Evolutionary conservation across 2,797 vertebrate genomes (phyloP).

Genomic region (Anabacerthia variegaticeps): DNA sequence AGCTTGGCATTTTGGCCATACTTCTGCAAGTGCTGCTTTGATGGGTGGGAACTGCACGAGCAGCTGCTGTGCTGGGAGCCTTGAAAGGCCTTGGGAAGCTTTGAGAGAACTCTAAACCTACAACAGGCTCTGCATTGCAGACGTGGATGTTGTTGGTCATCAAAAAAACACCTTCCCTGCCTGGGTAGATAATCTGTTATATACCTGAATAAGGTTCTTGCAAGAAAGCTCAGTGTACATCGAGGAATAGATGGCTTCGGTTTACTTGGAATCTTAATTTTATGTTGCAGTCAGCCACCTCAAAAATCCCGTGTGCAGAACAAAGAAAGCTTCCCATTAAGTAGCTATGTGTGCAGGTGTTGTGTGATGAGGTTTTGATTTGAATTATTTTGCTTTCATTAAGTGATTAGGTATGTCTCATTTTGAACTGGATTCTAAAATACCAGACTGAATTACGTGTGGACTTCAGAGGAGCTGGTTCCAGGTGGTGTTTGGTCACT

Average conservation of each 20-base stretch:
- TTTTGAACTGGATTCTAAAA: background rate
- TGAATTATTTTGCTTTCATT: background rate
- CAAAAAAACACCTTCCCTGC: background rate
- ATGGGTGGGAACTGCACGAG: background rate
- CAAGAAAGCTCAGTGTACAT: background rate
- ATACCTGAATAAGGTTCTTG: background rate
- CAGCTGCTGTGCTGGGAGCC: background rate
- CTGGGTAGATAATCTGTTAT: background rate
- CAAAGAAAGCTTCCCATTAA: background rate
- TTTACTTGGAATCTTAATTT: background rate
- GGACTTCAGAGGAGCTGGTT: background rate
- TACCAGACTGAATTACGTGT: background rate
- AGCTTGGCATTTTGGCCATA: background rate
- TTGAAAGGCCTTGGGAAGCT: background rate
- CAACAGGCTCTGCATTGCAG: background rate
- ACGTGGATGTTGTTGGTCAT: background rate
- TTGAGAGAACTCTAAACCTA: background rate
- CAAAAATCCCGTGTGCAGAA: background rate
- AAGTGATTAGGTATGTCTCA: background rate
- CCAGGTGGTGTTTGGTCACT: background rate
- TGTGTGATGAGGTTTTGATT: background rate
- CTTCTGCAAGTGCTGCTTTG: background rate
- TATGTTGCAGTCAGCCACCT: background rate
- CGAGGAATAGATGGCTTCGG: background rate
- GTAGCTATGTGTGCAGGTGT: background rate